Percentiles rank a stretch among this genome's conserved stretches.
phyloP scores from a whole-genome alignment of 1,140 invertebrate genomes.

The Mizuhopecten yessoensis region DNA sequence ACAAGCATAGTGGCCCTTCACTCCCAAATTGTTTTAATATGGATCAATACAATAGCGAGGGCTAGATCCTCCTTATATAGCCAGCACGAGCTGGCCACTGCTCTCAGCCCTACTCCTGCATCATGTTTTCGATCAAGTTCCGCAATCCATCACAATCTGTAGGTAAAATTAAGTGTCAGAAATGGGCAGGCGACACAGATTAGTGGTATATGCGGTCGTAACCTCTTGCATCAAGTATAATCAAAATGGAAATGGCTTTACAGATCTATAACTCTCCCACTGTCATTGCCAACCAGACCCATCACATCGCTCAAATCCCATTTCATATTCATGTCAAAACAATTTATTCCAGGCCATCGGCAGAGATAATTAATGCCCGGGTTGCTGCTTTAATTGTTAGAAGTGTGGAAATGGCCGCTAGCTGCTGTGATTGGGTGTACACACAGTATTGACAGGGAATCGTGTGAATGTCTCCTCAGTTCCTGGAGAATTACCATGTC shows the following conservation, averaged over 20 bases:
- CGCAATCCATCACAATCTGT: conserved; percentile 1
- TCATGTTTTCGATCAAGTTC: neutral
- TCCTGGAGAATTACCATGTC: neutral
- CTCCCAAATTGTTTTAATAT: conserved; percentile 23
- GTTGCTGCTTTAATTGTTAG: conserved; percentile 19
- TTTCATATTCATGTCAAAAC: conserved; percentile 39
- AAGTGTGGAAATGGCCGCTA: conserved; percentile 31
- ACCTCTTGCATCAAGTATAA: conserved; percentile 33
- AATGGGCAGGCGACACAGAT: conserved; percentile 26
- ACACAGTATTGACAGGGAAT: conserved; percentile 18
- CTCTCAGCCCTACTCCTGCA: neutral
- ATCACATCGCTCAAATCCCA: neutral
- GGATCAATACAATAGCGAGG: neutral
- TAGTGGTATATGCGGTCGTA: neutral
- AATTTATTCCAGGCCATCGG: conserved; percentile 6
- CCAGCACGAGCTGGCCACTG: neutral
- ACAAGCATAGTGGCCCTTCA: conserved; percentile 2
- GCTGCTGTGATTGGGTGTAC: neutral
- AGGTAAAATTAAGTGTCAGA: conserved; percentile 20
- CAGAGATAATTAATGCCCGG: conserved; percentile 7
- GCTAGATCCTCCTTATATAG: neutral
- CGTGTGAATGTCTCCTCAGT: neutral
- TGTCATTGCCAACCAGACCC: conserved; percentile 28
- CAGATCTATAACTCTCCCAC: conserved; percentile 37
- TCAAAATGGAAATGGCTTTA: conserved; percentile 26